These are phyloP conservation scores for Columba livia DNA, from an alignment of 2,113 vertebrate genomes.

Conservation along the genomic window DNA sequence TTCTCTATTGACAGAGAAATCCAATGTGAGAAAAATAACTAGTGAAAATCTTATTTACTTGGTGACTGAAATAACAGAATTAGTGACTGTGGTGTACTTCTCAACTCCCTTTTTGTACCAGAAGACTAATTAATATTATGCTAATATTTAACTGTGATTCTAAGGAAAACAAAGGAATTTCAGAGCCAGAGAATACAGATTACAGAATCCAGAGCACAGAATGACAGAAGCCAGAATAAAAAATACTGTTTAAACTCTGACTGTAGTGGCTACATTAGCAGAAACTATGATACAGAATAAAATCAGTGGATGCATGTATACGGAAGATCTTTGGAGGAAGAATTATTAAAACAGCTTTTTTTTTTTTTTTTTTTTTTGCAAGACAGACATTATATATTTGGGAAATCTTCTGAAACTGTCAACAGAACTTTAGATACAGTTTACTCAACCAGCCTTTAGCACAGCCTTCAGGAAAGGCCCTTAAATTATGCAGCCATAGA, in stretches of 20 bases:
- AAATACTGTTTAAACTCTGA: not conserved
- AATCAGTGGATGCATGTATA: not conserved
- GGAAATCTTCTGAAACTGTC: not conserved
- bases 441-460: not conserved
- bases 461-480: not conserved
- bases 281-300: not conserved
- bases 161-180: not conserved
- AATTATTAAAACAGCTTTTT: not conserved
- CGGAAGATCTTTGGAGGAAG: not conserved
- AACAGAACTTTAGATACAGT: not conserved
- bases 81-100: not conserved
- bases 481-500: not conserved
- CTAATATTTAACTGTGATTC: not conserved
- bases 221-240: not conserved
- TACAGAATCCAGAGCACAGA: not conserved
- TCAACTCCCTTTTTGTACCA: not conserved
- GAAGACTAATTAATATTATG: not conserved
- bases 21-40: not conserved
- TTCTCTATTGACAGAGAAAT: not conserved
- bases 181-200: not conserved
- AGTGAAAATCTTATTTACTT: not conserved
- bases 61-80: not conserved
- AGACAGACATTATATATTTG: not conserved
- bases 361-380: not conserved
- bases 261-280: not conserved